These are phyloP conservation scores for Poecilobothrus nobilitatus DNA, from an alignment of 2,888 invertebrate genomes.

Conservation along the genomic window DNA sequence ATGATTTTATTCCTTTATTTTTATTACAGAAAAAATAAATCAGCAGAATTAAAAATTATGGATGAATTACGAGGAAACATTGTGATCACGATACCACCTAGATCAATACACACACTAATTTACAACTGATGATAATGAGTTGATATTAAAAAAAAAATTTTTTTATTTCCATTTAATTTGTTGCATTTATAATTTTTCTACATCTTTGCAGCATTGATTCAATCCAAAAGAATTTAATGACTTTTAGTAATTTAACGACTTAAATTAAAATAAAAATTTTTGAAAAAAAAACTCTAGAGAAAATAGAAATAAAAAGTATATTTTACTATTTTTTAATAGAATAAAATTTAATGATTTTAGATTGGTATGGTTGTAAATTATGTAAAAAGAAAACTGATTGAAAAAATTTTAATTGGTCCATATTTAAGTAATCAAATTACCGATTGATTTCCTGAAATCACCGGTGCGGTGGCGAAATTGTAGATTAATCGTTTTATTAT, in stretches of 20 bases:
- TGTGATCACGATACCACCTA: slow-evolving; percentile 34
- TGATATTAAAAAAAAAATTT: background rate
- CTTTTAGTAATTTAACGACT: background rate
- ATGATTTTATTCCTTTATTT: background rate
- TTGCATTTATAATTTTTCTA: background rate
- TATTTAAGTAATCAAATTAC: too few species aligned
- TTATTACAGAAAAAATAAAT: slow-evolving; percentile 35
- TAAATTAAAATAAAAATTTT: too few species aligned
- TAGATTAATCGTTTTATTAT: too few species aligned
- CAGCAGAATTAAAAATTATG: slow-evolving; percentile 34
- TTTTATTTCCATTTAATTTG: background rate
- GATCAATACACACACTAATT: slow-evolving; percentile 44
- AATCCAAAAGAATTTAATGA: background rate
- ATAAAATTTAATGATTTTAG: too few species aligned
- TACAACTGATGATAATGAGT: slow-evolving; percentile 31
- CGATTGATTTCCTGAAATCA: too few species aligned
- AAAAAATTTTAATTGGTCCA: too few species aligned
- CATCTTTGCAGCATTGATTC: background rate
- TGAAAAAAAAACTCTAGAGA: too few species aligned
- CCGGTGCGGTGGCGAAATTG: too few species aligned
- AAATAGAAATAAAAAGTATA: too few species aligned
- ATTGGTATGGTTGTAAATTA: too few species aligned
- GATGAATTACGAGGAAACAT: slow-evolving; percentile 41
- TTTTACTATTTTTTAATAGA: too few species aligned
- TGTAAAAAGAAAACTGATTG: too few species aligned